A percentile compares a stretch with the other conserved stretches of the same genome.
These are phyloP conservation scores for Hipposideros larvatus DNA, from an alignment of 2,797 vertebrate species.

Conservation along the genomic window DNA sequence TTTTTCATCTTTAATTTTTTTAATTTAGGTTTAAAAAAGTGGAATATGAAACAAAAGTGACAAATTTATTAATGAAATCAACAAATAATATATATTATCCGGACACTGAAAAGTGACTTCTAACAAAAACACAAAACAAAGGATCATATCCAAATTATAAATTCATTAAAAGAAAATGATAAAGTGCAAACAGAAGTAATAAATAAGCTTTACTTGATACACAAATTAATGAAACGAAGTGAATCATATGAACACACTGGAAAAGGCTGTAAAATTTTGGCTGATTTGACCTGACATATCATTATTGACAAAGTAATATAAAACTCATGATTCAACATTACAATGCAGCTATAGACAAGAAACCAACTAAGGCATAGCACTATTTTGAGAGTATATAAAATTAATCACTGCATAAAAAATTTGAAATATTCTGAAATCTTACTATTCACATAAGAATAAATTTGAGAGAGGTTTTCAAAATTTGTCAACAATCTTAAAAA, in stretches of 20 bases:
- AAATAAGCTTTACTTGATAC: background rate
- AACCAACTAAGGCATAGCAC: background rate
- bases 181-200: constrained; percentile 35
- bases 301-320: background rate
- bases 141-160: background rate
- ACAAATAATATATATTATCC: background rate
- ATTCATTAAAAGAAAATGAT: constrained; percentile 30
- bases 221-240: constrained; percentile 1
- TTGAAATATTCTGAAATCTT: background rate
- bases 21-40: background rate
- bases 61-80: constrained; percentile 22
- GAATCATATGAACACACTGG: background rate
- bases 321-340: background rate
- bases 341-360: background rate
- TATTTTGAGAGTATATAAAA: background rate
- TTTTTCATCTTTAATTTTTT: background rate
- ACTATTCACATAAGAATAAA: background rate
- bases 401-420: background rate
- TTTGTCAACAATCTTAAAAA: constrained; percentile 27
- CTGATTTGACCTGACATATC: background rate
- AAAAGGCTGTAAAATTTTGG: background rate
- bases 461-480: background rate
- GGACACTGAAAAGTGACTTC: background rate
- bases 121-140: constrained; percentile 33
- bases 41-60: background rate